Conservation (phyloP, 2,797 vertebrate species). For the Chlorospingus semifuscus region DNA sequence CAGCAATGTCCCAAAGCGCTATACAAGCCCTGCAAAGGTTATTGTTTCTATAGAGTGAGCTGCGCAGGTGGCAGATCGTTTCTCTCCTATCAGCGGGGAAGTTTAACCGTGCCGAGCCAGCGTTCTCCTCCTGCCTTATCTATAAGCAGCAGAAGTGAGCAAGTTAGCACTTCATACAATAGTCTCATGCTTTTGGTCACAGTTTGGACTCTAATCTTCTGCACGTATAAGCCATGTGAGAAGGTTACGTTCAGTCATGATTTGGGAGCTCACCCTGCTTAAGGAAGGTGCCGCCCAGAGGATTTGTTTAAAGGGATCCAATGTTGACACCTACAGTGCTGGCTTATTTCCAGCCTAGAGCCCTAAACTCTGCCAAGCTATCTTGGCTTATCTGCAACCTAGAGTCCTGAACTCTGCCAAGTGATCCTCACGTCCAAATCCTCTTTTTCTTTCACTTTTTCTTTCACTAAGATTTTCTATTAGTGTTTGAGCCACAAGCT, state of each 20-base stretch:
- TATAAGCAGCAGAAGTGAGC: neutral
- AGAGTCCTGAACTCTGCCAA: neutral
- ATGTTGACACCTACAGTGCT: neutral
- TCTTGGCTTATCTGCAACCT: neutral
- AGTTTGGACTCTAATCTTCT: neutral
- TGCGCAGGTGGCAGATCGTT: neutral
- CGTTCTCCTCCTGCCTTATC: neutral
- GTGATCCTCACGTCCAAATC: neutral
- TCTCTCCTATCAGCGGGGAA: neutral
- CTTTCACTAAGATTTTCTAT: neutral
- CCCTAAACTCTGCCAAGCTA: neutral
- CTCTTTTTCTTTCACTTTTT: neutral
- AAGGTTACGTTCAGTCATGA: neutral
- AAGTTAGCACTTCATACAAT: neutral
- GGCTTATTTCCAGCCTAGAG: neutral
- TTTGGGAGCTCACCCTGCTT: neutral
- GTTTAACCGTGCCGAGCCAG: neutral
- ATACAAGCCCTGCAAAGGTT: accelerated
- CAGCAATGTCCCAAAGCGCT: neutral
- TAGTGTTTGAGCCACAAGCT: neutral
- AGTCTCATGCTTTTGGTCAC: neutral
- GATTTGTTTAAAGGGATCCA: neutral
- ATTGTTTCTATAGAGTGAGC: neutral
- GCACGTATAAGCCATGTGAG: accelerated
- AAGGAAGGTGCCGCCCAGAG: neutral